phyloP scores from a whole-genome alignment of 2,113 vertebrate genomes.

The Callochromis pleurospilus region DNA sequence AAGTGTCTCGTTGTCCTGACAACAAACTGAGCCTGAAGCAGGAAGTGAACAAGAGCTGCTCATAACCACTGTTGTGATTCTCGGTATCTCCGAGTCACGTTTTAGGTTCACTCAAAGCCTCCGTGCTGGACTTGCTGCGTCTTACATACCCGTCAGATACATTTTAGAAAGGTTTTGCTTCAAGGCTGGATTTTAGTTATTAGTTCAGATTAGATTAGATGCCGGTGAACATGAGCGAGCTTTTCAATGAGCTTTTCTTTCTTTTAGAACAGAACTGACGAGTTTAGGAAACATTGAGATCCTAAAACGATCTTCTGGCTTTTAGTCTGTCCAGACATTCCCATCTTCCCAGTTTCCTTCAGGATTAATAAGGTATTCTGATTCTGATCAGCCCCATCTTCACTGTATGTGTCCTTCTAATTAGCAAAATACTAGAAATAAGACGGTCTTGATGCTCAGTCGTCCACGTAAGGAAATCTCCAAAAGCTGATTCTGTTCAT shows the following conservation, averaged over 20 bases:
- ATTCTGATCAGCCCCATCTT: background rate
- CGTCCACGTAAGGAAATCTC: background rate
- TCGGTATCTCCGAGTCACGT: background rate
- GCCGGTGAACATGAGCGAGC: background rate
- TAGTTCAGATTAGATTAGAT: background rate
- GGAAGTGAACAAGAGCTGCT: background rate
- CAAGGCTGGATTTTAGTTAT: background rate
- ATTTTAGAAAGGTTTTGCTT: background rate
- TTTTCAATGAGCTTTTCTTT: background rate
- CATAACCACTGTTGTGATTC: background rate
- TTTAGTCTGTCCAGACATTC: background rate
- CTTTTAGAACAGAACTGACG: background rate
- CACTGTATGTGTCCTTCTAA: background rate
- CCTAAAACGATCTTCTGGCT: background rate
- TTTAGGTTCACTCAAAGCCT: accelerated
- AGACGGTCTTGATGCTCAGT: background rate
- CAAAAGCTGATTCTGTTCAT: accelerated
- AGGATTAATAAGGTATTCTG: background rate
- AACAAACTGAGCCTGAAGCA: background rate
- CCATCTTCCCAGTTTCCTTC: background rate
- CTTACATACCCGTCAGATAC: background rate
- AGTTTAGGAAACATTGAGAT: background rate
- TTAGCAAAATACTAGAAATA: background rate
- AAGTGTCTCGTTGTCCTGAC: background rate
- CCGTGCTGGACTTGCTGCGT: background rate